These are phyloP conservation scores for Caenorhabditis auriculariae DNA, from an alignment of 2,888 invertebrate genomes.

Conservation along the genomic window DNA sequence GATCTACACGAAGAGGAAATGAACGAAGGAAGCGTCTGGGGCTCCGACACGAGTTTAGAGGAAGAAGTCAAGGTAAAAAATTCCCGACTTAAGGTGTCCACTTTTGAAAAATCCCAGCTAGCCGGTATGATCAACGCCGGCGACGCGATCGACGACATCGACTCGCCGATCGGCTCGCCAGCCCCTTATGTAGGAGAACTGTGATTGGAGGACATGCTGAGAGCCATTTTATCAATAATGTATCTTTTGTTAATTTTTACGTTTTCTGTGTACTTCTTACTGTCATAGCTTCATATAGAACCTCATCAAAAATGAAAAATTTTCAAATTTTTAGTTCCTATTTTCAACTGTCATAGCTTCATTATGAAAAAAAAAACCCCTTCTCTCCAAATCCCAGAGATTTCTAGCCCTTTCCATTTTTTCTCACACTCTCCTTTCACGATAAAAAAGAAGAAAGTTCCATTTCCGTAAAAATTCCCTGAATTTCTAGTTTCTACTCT, in stretches of 20 bases:
- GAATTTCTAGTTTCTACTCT: no score
- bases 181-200: conserved; percentile 37
- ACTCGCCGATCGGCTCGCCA: conserved; percentile 32
- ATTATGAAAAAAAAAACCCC: no score
- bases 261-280: no score
- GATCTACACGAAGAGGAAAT: conserved; percentile 42
- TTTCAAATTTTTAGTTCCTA: background rate
- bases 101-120: conserved; percentile 13
- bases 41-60: conserved; percentile 52
- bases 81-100: background rate
- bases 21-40: conserved; percentile 43
- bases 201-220: no score
- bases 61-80: conserved; percentile 40
- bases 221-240: no score
- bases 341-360: background rate
- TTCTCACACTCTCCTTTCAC: no score
- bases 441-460: no score
- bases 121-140: conserved; percentile 40
- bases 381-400: no score
- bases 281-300: no score
- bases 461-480: no score
- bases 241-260: no score
- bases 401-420: no score
- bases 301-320: background rate
- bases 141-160: conserved; percentile 22